phyloP scores from a whole-genome alignment of 2,797 vertebrate genomes.

The Mormyrus proboscirostris region DNA sequence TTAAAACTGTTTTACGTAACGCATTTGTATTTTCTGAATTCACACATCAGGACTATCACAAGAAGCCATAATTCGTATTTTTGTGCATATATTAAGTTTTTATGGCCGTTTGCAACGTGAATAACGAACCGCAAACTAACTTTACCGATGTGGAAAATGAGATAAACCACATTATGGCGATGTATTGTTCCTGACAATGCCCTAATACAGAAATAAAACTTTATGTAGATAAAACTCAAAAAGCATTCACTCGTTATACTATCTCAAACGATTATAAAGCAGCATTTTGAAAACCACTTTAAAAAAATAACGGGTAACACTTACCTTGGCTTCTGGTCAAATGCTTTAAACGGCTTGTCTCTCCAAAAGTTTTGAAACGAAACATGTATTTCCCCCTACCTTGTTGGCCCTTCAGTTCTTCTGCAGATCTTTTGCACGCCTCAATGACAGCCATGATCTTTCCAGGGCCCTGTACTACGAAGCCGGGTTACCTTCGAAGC shows the following conservation, averaged over 20 bases:
- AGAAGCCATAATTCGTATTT: no score
- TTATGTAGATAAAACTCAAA: neutral
- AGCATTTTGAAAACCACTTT: neutral
- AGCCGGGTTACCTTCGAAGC: no score
- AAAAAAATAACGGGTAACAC: neutral
- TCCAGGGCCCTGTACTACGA: neutral
- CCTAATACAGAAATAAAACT: neutral
- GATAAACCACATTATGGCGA: neutral
- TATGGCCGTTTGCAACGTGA: no score
- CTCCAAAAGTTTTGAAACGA: neutral
- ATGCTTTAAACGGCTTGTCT: neutral
- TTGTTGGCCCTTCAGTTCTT: neutral
- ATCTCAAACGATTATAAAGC: neutral
- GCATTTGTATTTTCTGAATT: no score
- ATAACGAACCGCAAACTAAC: no score
- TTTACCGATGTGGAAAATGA: no score
- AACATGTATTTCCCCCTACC: neutral
- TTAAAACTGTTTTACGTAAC: no score
- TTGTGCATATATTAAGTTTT: no score
- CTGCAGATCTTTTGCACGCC: neutral
- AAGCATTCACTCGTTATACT: neutral
- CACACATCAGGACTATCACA: no score
- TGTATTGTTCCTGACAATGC: neutral
- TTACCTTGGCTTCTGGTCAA: neutral
- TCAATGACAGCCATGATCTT: neutral